Evolutionary conservation across 2,113 vertebrate genomes (phyloP).

Genomic region (Symphodus melops): DNA sequence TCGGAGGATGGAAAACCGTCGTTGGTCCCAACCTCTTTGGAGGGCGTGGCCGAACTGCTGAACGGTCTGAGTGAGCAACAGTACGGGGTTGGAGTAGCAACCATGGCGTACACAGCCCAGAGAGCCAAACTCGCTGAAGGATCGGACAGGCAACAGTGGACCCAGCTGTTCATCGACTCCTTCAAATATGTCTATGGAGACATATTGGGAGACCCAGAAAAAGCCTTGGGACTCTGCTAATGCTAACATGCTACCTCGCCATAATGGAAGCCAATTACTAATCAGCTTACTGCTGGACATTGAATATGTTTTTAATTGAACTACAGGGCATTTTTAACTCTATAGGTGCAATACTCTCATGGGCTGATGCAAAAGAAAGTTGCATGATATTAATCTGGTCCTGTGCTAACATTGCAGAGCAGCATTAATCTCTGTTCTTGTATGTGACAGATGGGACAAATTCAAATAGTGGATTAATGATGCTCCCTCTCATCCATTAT

Average conservation of each 20-base stretch:
- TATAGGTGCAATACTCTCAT: slow-evolving; percentile 45
- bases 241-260: slow-evolving; percentile 72
- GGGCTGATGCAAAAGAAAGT: slow-evolving; percentile 44
- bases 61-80: slow-evolving; percentile 87
- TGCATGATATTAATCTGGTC: slow-evolving; percentile 52
- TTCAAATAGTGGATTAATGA: slow-evolving; percentile 22
- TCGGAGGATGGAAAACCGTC: slow-evolving; percentile 88
- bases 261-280: slow-evolving; percentile 52
- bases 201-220: slow-evolving; percentile 92
- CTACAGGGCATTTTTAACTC: slow-evolving; percentile 44
- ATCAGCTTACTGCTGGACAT: slow-evolving; percentile 70
- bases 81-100: slow-evolving; percentile 92
- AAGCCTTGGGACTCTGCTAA: slow-evolving; percentile 89
- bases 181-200: slow-evolving; percentile 96
- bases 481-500: slow-evolving; percentile 10
- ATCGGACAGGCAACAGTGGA: slow-evolving; percentile 93
- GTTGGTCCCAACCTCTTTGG: slow-evolving; percentile 89
- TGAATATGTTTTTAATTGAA: slow-evolving; percentile 35
- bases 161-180: slow-evolving; percentile 94
- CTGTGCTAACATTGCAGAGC: slow-evolving; percentile 13
- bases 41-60: slow-evolving; percentile 90
- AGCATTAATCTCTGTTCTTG: slow-evolving; percentile 3
- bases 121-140: slow-evolving; percentile 95
- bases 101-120: slow-evolving; percentile 96
- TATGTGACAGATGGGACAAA: background rate